A percentile compares a stretch with the other conserved stretches of the same genome.
phyloP scores from a whole-genome alignment of 2,113 vertebrate species.

The Daubentonia madagascariensis region DNA sequence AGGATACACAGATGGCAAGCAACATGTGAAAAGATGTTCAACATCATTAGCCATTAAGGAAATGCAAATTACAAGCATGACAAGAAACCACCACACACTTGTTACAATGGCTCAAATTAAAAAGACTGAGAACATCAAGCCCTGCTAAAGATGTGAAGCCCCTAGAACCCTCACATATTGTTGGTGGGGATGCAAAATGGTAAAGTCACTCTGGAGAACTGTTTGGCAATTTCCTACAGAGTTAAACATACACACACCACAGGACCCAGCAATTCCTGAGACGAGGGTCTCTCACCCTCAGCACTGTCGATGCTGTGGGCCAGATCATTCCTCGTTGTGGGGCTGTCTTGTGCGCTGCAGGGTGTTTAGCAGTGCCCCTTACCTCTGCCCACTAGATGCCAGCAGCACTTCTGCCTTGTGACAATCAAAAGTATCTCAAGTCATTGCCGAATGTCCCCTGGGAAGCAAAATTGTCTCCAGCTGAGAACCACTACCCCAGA shows the following conservation, averaged over 20 bases:
- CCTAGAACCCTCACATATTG: rapidly evolving
- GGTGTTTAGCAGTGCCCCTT: background rate
- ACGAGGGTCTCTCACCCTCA: background rate
- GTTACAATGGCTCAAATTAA: background rate
- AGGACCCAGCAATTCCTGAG: background rate
- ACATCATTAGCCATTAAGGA: background rate
- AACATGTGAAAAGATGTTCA: background rate
- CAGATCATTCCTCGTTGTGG: background rate
- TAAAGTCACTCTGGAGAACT: background rate
- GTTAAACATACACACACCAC: rapidly evolving
- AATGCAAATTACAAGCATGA: background rate
- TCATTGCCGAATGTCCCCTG: background rate
- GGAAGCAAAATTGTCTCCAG: background rate
- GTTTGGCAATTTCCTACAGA: background rate
- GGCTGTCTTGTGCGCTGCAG: background rate
- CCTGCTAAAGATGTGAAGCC: background rate
- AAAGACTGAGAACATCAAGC: background rate
- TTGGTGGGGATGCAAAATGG: background rate
- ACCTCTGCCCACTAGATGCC: too few relatives aligned
- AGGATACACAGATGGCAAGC: background rate
- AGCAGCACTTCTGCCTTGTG: too few relatives aligned
- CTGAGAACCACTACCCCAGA: background rate
- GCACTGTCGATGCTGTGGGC: background rate
- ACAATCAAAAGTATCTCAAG: background rate
- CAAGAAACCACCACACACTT: background rate